Conservation (phyloP, 2,888 invertebrate genomes). For the Scelioninae gen. 2 region DNA sequence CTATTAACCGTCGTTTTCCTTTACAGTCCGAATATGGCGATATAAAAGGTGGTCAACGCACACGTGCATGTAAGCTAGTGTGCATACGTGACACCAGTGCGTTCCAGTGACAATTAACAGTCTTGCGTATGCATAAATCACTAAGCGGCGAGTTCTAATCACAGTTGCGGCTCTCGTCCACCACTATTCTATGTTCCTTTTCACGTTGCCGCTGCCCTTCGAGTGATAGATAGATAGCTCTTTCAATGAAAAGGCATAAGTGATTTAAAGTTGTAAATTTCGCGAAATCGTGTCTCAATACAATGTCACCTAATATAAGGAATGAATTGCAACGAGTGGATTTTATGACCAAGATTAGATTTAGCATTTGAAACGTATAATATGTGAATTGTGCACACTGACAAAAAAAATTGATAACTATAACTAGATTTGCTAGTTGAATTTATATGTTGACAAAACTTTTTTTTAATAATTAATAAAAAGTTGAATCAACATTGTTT, state of each 20-base stretch:
- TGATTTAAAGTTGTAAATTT: constrained; percentile 52
- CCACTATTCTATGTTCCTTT: constrained; percentile 12
- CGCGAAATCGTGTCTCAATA: constrained; percentile 44
- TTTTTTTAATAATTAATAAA: no score
- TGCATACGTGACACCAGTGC: constrained; percentile 57
- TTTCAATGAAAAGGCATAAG: constrained; percentile 39
- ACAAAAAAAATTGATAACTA: no score
- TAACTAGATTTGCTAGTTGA: no score
- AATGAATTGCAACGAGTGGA: constrained; percentile 30
- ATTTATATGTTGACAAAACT: no score
- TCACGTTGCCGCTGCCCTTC: constrained; percentile 27
- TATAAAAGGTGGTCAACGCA: constrained; percentile 66
- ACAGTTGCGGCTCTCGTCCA: constrained; percentile 60
- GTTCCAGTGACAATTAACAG: constrained; percentile 73
- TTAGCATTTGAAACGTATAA: no score
- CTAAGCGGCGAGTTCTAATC: constrained; percentile 71
- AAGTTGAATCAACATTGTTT: no score
- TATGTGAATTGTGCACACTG: no score
- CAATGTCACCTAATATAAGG: constrained; percentile 27
- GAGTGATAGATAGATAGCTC: constrained; percentile 35
- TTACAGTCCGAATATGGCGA: constrained; percentile 52
- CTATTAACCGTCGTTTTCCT: constrained; percentile 46
- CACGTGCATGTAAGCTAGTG: no score
- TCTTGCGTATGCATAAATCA: constrained; percentile 70
- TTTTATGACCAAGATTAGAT: no score